Conservation (phyloP, 2,797 vertebrate genomes). For the Hypotaenidia okinawae region DNA sequence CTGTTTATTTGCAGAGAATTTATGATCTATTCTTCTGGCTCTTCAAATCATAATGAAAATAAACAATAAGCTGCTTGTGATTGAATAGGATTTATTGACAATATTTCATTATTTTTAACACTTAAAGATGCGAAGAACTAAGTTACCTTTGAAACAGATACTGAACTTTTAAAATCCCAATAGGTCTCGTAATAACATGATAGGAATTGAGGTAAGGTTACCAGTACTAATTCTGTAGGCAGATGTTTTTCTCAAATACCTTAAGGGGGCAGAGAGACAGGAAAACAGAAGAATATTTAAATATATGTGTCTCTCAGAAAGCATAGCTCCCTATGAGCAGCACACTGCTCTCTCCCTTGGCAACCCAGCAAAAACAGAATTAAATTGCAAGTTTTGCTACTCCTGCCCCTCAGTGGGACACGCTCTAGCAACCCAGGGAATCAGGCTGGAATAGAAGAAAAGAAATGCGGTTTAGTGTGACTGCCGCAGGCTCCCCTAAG, state of each 20-base stretch:
- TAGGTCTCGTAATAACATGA: not conserved
- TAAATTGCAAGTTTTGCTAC: not conserved
- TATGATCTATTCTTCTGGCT: not conserved
- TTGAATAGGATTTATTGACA: not conserved
- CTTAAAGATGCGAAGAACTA: not conserved
- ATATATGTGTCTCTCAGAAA: not conserved
- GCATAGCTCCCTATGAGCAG: not conserved
- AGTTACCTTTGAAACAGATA: not conserved
- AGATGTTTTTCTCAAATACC: not conserved
- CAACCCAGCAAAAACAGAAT: not conserved
- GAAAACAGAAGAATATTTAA: not conserved
- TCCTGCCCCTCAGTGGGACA: not conserved
- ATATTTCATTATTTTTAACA: not conserved
- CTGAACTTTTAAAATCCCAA: not conserved
- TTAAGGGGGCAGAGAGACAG: not conserved
- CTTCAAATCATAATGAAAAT: not conserved
- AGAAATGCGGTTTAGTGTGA: not conserved
- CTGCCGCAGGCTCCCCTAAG: not conserved
- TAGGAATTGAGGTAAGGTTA: not conserved
- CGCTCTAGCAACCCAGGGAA: not conserved
- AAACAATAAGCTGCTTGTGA: not conserved
- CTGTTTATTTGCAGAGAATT: not conserved
- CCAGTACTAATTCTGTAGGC: not conserved
- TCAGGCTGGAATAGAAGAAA: not conserved
- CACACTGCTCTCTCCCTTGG: not conserved